phyloP scores from a whole-genome alignment of 2,113 vertebrate genomes.

The Orthonyx spaldingii region DNA sequence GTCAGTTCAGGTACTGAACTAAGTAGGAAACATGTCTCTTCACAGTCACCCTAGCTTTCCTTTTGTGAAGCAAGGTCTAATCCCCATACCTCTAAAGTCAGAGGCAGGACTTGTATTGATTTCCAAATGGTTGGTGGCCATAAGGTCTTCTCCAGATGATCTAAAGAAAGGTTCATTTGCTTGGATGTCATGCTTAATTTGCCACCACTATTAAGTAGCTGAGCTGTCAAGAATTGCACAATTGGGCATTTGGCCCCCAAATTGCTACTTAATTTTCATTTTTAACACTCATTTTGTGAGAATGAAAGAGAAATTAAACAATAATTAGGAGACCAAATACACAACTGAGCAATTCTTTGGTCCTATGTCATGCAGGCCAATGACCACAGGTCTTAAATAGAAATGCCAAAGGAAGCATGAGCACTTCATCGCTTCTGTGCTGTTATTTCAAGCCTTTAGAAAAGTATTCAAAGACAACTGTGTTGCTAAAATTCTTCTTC shows the following conservation, averaged over 20 bases:
- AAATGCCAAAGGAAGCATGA: background rate
- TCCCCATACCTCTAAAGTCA: background rate
- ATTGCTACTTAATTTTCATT: slow-evolving; percentile 53
- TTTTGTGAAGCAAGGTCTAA: background rate
- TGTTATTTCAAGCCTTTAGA: background rate
- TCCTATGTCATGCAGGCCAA: background rate
- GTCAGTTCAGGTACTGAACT: background rate
- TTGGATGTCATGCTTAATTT: slow-evolving; percentile 42
- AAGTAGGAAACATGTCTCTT: background rate
- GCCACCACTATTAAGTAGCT: background rate
- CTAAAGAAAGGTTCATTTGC: slow-evolving; percentile 13
- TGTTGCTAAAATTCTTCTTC: background rate
- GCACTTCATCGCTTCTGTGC: background rate
- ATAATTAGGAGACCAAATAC: slow-evolving; percentile 36
- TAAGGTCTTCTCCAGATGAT: background rate
- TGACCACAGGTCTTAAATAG: background rate
- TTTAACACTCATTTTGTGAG: slow-evolving; percentile 49
- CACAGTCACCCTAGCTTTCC: background rate
- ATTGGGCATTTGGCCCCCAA: slow-evolving; percentile 13
- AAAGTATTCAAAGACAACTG: background rate
- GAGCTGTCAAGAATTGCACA: background rate
- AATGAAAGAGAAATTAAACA: slow-evolving; percentile 57
- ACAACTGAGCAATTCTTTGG: background rate
- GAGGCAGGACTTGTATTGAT: background rate
- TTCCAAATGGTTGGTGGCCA: background rate